Base-by-base conservation (phyloP, 30 jellyfish, hydroid and myxozoan genomes). In the Clytia hemisphaerica region DNA sequence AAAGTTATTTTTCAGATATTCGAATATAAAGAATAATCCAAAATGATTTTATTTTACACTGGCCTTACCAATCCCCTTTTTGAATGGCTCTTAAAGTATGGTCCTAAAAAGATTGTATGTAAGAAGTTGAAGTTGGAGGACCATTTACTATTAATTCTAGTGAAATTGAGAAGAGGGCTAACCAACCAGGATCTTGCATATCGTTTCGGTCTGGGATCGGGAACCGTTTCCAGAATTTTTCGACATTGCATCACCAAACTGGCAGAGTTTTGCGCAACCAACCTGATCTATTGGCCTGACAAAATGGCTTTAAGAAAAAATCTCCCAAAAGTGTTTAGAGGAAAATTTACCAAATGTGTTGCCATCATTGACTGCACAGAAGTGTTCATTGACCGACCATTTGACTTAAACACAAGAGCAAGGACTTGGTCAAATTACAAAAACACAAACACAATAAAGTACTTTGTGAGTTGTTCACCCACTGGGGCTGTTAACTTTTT, bases 291-390 rank as follows among this genome's bases (percentile, higher is more conserved):
- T 26, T 78, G 93, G 93, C 84, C 93, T 46, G 83, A 70, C 9
- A 29, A 73, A 35, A 65, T 12, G 14, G 53, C 78, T 26, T 49
- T 67, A 1, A 45, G 78, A 21, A 40, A 70, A 31, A 69, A 67
- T 34, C 45, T 68, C 18, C 93, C 84, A 1, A 55, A 15, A 70
- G 67, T 46, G 18, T 68, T 78, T 37, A 38, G 60, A 2, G 28
- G 32, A 12, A 78, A 48, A 24, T 57, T 18, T 14, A 4, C n/a
- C 26, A 50, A 80, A 69, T 59, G 76, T 59, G 82, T 72, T n/a
- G 40, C 53, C 37, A 80, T 71, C 27, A 80, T 71, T 15, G 93
- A 80, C 61, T 80, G 93, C 82, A 59, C 82, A 19, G 93, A 80
- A 45, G 47, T 71, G 24, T 80, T 80, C 61, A 80, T 72, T 10